Evolutionary conservation across 2,888 invertebrate genomes (phyloP).

Genomic region (Metellina segmentata): DNA sequence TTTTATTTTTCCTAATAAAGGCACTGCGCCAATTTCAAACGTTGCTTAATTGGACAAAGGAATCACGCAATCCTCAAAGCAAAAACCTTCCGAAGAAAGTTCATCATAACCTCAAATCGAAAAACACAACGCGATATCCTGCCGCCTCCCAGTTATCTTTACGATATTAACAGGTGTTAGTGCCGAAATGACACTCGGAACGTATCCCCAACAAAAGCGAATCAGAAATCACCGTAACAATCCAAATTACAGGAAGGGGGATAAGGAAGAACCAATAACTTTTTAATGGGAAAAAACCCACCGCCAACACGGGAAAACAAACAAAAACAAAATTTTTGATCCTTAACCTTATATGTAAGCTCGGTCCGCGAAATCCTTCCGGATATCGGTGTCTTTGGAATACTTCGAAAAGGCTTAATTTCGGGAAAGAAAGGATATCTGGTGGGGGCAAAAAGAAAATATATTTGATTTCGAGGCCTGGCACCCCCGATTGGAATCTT

Average conservation of each 20-base stretch:
- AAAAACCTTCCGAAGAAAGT: background rate
- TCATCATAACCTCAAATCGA: background rate
- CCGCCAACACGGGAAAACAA: slow-evolving; percentile 39
- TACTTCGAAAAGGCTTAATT: slow-evolving; percentile 67
- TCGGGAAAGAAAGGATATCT: slow-evolving; percentile 44
- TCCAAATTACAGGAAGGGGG: slow-evolving; percentile 62
- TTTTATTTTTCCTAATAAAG: no score
- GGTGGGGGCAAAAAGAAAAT: slow-evolving; percentile 35
- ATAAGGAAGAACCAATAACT: slow-evolving; percentile 69
- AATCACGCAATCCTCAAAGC: no score
- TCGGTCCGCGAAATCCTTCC: slow-evolving; percentile 24
- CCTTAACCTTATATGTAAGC: slow-evolving; percentile 46
- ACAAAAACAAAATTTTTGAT: slow-evolving; percentile 69
- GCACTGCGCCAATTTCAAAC: no score
- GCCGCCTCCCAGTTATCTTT: background rate
- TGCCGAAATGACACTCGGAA: slow-evolving; percentile 30
- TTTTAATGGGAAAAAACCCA: slow-evolving; percentile 63
- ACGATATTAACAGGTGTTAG: slow-evolving; percentile 62
- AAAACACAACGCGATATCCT: background rate
- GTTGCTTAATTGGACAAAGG: no score
- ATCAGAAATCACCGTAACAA: slow-evolving; percentile 45
- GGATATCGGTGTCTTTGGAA: slow-evolving; percentile 53
- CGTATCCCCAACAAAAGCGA: slow-evolving; percentile 16
- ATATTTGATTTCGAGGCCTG: slow-evolving; percentile 68
- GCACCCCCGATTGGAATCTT: slow-evolving; percentile 71